A percentile compares a stretch with the other conserved stretches of the same genome.
Evolutionary conservation across 1,140 invertebrate genomes (phyloP).

Genomic region (Drusus annulatus): DNA sequence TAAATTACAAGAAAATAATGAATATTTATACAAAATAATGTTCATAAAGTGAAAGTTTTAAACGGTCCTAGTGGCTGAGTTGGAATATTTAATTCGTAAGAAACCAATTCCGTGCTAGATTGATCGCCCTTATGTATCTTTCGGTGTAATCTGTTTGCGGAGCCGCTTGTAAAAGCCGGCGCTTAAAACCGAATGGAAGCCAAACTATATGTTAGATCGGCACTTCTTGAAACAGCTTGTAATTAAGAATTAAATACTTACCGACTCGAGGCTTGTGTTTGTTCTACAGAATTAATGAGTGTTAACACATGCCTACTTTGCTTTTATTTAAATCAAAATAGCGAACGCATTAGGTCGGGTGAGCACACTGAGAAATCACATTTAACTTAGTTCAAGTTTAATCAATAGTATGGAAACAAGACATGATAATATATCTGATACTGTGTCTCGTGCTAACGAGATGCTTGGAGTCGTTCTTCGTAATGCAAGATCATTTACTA

Average conservation of each 20-base stretch:
- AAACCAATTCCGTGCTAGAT: constrained; percentile 28
- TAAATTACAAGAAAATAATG: no score
- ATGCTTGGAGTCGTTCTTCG: no score
- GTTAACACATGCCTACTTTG: constrained; percentile 8
- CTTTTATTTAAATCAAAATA: constrained; percentile 17
- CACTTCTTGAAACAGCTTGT: constrained; percentile 29
- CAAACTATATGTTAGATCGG: constrained; percentile 14
- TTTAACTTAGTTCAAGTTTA: no score
- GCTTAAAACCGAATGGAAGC: constrained; percentile 29
- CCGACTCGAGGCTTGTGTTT: constrained; percentile 5
- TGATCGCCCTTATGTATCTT: constrained; percentile 32
- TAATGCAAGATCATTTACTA: no score
- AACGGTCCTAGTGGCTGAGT: not conserved
- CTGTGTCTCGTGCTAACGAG: no score
- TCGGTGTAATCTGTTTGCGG: constrained; percentile 31
- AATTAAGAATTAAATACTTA: constrained; percentile 34
- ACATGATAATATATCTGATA: no score
- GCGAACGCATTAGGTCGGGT: not conserved
- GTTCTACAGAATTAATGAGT: constrained; percentile 12
- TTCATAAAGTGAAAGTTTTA: not conserved
- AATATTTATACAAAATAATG: no score
- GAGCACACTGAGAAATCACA: no score
- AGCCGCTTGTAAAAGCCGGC: constrained; percentile 16
- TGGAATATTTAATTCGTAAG: constrained; percentile 4
- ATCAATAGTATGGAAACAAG: no score